phyloP scores from a whole-genome alignment of 1,140 invertebrate genomes.

The Leucophenga varia region DNA sequence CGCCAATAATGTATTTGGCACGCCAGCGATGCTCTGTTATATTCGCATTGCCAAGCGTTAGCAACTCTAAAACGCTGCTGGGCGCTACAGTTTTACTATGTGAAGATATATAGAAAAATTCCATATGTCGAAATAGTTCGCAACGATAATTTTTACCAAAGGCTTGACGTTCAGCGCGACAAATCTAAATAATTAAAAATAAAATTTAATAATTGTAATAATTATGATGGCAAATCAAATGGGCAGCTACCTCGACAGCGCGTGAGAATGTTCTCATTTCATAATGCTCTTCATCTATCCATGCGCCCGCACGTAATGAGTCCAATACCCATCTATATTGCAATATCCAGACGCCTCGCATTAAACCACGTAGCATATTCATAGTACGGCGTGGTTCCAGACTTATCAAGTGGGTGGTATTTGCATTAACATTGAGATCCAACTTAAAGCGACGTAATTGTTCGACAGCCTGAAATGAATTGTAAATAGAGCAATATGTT shows the following conservation, averaged over 20 bases:
- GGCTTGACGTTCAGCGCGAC: conserved; percentile 57
- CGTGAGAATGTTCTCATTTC: conserved; percentile 59
- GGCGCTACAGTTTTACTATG: conserved; percentile 38
- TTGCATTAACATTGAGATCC: conserved; percentile 57
- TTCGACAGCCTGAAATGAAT: conserved; percentile 55
- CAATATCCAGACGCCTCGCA: conserved; percentile 62
- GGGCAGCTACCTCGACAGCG: conserved; percentile 60
- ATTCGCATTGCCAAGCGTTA: conserved; percentile 57
- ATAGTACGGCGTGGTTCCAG: conserved; percentile 59
- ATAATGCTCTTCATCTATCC: conserved; percentile 60
- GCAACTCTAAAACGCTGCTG: conserved; percentile 57
- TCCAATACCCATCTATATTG: conserved; percentile 59
- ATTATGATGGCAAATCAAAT: no score
- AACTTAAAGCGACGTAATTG: conserved; percentile 57
- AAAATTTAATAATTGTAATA: conserved; percentile 5
- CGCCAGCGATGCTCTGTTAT: conserved; percentile 44
- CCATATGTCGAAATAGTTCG: conserved; percentile 58
- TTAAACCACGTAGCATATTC: conserved; percentile 60
- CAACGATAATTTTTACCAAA: conserved; percentile 58
- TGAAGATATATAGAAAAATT: conserved; percentile 57
- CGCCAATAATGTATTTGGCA: conserved; percentile 59
- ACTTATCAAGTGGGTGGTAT: conserved; percentile 61
- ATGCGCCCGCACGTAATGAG: conserved; percentile 57
- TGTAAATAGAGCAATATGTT: no score
- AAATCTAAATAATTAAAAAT: conserved; percentile 49